Base-by-base conservation (phyloP, 2,888 invertebrate genomes). In the Archips xylosteana region DNA sequence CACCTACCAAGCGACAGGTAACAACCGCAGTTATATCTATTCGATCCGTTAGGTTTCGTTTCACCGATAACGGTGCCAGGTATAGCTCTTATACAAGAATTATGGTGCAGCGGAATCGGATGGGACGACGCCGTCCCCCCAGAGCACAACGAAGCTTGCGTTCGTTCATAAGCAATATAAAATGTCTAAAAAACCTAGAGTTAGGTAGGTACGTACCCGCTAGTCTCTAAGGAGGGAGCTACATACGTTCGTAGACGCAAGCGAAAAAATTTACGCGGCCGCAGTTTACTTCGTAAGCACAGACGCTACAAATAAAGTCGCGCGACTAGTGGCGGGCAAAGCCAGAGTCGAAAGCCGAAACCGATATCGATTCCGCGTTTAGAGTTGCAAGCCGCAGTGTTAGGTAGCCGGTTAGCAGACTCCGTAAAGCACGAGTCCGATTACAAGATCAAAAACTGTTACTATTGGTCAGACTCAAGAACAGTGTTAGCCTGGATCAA, bases 351-450 rank as follows among this genome's bases (percentile, higher is more conserved):
- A n/a, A n/a, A n/a, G n/a, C n/a, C n/a, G n/a, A n/a, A 75, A 45
- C 57, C 63, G 0, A 68, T 47, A 0, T 77, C 75, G 0, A 77
- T 77, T 6, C 78, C 77, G 1, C 70, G 76, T 8, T 45, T 78
- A 39, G 77, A 78, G 12, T 66, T 77, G 9, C 77, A 76, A 36
- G 75, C 77, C 4, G 75, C 78, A 0, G 68, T 77, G 0, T 6
- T 77, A 36, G 76, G 73, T 12, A 23, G n/a, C 8, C 23, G 68
- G 6, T 15, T 76, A 2, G 69, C 69, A 2, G 23, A 34, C 0
- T 39, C 65, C n/a, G 36, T 62, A 1, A 39, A 70, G 12, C 39
- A 9, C n/a, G 36, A 36, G 36, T 36, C 36, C 5, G 2, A 36
- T 8, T 62, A 15, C 6, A 15, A n/a, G 51, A 42, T 59, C 12